These are phyloP conservation scores for Picathartes gymnocephalus DNA, from an alignment of 2,113 vertebrate genomes.

Conservation along the genomic window DNA sequence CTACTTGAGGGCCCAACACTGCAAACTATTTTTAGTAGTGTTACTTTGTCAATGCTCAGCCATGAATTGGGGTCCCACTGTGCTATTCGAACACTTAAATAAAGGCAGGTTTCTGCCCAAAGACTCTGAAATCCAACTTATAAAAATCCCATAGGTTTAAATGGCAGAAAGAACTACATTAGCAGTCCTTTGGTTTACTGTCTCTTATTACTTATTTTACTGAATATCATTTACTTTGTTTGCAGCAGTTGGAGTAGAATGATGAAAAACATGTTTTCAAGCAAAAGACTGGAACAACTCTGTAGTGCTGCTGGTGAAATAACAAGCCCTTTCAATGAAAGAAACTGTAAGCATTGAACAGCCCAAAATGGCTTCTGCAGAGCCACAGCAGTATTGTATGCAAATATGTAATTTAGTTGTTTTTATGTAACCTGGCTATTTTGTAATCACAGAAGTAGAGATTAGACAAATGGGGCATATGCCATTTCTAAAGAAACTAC, in stretches of 20 bases:
- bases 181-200: background rate
- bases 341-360: background rate
- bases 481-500: constrained; percentile 31
- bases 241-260: background rate
- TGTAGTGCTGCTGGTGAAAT: constrained; percentile 29
- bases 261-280: constrained; percentile 13
- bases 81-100: constrained; percentile 47
- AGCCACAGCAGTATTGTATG: constrained; percentile 50
- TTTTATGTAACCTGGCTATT: constrained; percentile 55
- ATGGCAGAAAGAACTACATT: background rate
- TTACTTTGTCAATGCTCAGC: constrained; percentile 32
- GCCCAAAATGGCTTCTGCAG: constrained; percentile 51
- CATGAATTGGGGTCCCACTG: constrained; percentile 40
- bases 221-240: constrained; percentile 44
- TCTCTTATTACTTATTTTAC: constrained; percentile 23
- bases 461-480: constrained; percentile 22
- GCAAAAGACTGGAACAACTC: background rate
- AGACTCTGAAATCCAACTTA: constrained; percentile 29
- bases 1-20: constrained; percentile 28
- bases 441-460: constrained; percentile 19
- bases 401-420: constrained; percentile 55
- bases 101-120: constrained; percentile 47
- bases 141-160: constrained; percentile 18
- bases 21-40: constrained; percentile 36
- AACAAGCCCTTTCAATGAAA: constrained; percentile 21